Base-by-base conservation (phyloP, 2,888 invertebrate species). In the Lysandra bellargus region DNA sequence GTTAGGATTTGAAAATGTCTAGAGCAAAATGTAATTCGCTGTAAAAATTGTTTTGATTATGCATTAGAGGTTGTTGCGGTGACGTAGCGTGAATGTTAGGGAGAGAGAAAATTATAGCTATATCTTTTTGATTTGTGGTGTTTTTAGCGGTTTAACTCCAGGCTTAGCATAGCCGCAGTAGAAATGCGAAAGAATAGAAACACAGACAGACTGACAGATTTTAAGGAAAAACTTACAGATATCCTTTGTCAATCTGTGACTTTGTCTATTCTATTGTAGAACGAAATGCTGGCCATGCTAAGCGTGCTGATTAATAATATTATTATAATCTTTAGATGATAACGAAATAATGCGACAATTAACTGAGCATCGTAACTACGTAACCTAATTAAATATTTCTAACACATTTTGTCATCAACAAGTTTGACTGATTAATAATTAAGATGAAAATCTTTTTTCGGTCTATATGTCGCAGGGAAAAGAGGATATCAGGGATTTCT, bases 341-440 rank as follows among this genome's bases (percentile, higher is more conserved):
- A 57, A 57, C 30, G 64, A 64, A 64, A 23, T 64, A 64, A 23
- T 64, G 64, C 30, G 30, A 30, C 9, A 64, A 64, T 12, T 64
- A 64, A 64, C 64, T 30, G 64, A 64, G 64, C 64, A 4, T 64
- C 64, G 64, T 64, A 12, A 64, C 30, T 64, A 23, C 23, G n/a
- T 57, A 17, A 57, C 23, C 7, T 23, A 2, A 23, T 23, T 64
- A 64, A 64, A 64, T 64, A 30, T 64, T 64, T 64, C 64, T 64
- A 73, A 73, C 6, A 40, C 40, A 17, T 73, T 17, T n/a, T 73
- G 6, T 30, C 17, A n/a, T 73, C 40, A 40, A 33, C 33, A 40
- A 37, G 14, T 73, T 73, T 73, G 40, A 40, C 73, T 73, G 73
- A 73, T 73, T 40, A 40, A 73, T 73, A 23, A 73, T 73, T 37